These are phyloP conservation scores for Leptosomus discolor DNA, from an alignment of 2,113 vertebrate species.

Conservation along the genomic window DNA sequence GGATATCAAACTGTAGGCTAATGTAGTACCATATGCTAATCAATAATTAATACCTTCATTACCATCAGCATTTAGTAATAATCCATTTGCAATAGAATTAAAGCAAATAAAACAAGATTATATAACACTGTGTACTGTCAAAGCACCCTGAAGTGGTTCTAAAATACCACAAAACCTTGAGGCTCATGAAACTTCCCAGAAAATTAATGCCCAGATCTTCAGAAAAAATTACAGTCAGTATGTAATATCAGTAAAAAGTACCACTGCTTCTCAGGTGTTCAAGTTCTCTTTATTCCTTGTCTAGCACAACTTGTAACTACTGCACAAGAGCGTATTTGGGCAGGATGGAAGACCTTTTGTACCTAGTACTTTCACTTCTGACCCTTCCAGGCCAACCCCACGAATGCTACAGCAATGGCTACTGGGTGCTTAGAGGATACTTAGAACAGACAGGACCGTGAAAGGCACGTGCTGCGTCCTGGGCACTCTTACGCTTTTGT, in stretches of 20 bases:
- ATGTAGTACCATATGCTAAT: background rate
- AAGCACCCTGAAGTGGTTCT: background rate
- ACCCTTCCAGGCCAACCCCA: background rate
- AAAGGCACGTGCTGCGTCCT: background rate
- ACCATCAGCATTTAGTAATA: background rate
- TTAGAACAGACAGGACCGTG: background rate
- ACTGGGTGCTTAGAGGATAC: too few relatives aligned
- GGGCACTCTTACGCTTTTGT: background rate
- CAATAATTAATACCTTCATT: conserved; percentile 12
- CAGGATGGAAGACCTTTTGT: background rate
- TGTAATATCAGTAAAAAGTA: background rate
- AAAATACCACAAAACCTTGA: background rate
- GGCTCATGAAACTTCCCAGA: background rate
- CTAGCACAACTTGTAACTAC: background rate
- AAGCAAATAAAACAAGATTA: background rate
- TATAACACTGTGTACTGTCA: background rate
- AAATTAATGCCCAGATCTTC: background rate
- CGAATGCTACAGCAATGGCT: too few relatives aligned
- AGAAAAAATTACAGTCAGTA: too few relatives aligned
- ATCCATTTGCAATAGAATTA: background rate
- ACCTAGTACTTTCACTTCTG: background rate
- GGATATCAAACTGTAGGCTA: background rate
- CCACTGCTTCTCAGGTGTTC: background rate
- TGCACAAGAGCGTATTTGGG: background rate
- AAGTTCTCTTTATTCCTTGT: background rate